Base-by-base conservation (phyloP, 2,113 vertebrate species). In the Pseudois nayaur region DNA sequence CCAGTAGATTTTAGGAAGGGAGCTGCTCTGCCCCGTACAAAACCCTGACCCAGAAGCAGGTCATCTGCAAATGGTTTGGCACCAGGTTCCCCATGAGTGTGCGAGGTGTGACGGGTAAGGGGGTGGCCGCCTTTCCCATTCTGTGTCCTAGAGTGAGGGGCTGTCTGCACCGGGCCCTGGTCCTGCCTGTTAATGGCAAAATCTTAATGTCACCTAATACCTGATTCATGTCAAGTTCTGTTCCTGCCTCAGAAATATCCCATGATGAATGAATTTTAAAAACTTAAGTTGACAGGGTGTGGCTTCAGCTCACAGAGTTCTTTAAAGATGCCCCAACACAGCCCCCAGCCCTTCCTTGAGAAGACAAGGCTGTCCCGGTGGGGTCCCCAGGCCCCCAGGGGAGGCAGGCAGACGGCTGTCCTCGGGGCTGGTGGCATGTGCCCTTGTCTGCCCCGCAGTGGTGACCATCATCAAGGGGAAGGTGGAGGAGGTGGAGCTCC, bases 391-490 rank as follows among this genome's bases (percentile, higher is more conserved):
- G 40, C 62, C 17, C 62, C 27, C 50, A 27, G 12, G 81, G 27
- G 9, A n/a, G 52, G 54, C 0, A 1, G 8, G 88, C 1, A 0
- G 29, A 48, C 0, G 2, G 19, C 43, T 31, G 4, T 45, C n/a
- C 8, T 19, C 1, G 0, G 43, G 21, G 5, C 33, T 50, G 12
- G 83, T 9, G 21, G 57, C 31, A 16, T 29, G 71, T 19, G 15
- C 36, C 33, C 7, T 96, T 17, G 1, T 91, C 40, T 13, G 9
- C 59, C 91, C 97, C 2, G 0, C 98, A 99, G 99, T 99, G 97
- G 99, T 99, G 67, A 99, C 99, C 62, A 99, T 99, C 97, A 99
- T 99, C 97, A 99, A 99, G 94, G 99, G 99, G 1, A 99, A 99
- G 98, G 99, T 99, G 96, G 99, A 99, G 96, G 99, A 99, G 97